phyloP scores from a whole-genome alignment of 1,140 invertebrate genomes.

The Pogonomyrmex barbatus region DNA sequence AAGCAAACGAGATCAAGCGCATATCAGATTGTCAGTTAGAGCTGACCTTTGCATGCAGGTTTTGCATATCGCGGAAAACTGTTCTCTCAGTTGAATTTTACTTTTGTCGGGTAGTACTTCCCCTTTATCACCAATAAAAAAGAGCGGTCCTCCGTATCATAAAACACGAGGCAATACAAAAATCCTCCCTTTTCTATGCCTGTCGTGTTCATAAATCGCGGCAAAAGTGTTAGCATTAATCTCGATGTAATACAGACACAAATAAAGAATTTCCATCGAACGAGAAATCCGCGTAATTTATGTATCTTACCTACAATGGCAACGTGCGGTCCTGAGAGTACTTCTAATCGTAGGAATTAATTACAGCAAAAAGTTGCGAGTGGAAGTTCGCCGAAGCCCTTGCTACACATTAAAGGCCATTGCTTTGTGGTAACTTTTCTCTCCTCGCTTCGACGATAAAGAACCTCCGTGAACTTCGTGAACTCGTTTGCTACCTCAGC shows the following conservation, averaged over 20 bases:
- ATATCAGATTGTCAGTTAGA: constrained; percentile 45
- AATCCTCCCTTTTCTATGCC: neutral
- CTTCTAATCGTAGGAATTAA: constrained; percentile 54
- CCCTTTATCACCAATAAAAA: constrained; percentile 38
- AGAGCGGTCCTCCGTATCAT: neutral
- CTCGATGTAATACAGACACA: neutral
- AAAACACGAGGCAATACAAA: neutral
- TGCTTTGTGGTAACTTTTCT: constrained; percentile 38
- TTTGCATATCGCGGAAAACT: constrained; percentile 31
- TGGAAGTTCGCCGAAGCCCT: constrained; percentile 34
- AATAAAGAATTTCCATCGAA: constrained; percentile 27
- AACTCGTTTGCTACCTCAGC: constrained; percentile 50
- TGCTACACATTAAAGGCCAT: constrained; percentile 26
- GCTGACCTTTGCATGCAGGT: constrained; percentile 16
- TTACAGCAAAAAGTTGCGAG: constrained; percentile 37
- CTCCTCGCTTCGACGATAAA: constrained; percentile 39
- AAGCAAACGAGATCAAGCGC: constrained; percentile 11
- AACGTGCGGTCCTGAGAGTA: neutral
- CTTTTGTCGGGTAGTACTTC: neutral
- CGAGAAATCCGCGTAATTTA: constrained; percentile 1
- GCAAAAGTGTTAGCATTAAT: constrained; percentile 42
- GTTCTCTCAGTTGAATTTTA: neutral
- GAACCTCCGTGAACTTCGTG: constrained; percentile 29
- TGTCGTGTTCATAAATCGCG: constrained; percentile 23
- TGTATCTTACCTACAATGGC: neutral